These are phyloP conservation scores for Cololabis saira DNA, from an alignment of 2,113 vertebrate genomes.

Conservation along the genomic window DNA sequence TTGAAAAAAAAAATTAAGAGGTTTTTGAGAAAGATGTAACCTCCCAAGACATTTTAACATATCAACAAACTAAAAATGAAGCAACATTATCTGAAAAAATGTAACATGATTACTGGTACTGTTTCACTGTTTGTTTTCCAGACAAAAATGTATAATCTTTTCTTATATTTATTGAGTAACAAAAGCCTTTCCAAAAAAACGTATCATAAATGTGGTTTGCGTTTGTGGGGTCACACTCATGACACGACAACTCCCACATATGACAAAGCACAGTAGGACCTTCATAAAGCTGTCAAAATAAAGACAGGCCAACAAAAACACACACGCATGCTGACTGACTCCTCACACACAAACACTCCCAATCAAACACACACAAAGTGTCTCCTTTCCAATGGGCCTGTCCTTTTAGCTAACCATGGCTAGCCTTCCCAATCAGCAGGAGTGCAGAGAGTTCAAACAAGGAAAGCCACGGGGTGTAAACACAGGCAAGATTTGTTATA, in stretches of 20 bases:
- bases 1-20: too few relatives aligned
- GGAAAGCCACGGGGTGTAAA: conserved; percentile 7
- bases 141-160: not conserved
- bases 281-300: conserved; percentile 68
- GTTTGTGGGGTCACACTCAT: conserved; percentile 39
- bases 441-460: conserved; percentile 16
- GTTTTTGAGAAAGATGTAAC: too few relatives aligned
- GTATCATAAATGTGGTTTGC: conserved; percentile 37
- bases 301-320: conserved; percentile 66
- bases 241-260: conserved; percentile 68
- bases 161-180: conserved; percentile 1
- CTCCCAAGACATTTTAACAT: too few relatives aligned
- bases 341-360: not conserved
- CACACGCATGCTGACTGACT: conserved; percentile 20
- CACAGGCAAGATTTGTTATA: not conserved
- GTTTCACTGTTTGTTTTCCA: conserved; percentile 4
- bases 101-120: not conserved
- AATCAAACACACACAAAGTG: conserved; percentile 13
- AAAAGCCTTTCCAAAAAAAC: not conserved
- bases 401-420: conserved; percentile 39
- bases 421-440: conserved; percentile 33
- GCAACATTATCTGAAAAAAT: not conserved
- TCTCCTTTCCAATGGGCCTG: conserved; percentile 25
- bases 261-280: conserved; percentile 71
- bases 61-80: not conserved